Evolutionary conservation across 2,113 vertebrate species (phyloP), one percentile per base, ranked within the genome.

Genomic region (Heterotis niloticus): DNA sequence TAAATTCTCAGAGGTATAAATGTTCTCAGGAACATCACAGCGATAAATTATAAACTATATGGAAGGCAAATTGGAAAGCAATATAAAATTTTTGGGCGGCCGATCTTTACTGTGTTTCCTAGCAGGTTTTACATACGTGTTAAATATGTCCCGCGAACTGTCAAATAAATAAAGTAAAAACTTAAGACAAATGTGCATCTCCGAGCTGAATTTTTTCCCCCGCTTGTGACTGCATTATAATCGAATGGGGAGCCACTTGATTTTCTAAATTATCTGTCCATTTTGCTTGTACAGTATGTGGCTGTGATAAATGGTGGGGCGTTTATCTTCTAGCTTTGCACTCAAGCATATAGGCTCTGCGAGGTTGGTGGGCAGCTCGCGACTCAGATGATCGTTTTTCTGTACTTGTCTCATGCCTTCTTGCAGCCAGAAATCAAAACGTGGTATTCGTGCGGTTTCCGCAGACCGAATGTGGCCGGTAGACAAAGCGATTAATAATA

Each of bases 321-420:
- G 57, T 74, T 74, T 51, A 74, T 74, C 71, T 74, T 54, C 4
- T 57, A 23, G 52, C 71, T 57, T 51, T 16, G 57, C 14, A 57
- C n/a, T 74, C n/a, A 24, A 74, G 57, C 71, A 57, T 23, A 74
- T 57, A 52, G 23, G 0, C 13, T 62, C 59, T 20, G 3, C 20
- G 1, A 14, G 13, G 14, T 11, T 62, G 20, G 14, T 20, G 59
- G 20, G 59, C 13, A 62, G 5, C 71, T 74, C 16, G 54, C 57
- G 56, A 74, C 54, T n/a, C 56, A 59, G 34, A 4, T 44, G 54
- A 74, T 26, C 52, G 24, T n/a, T 57, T 59, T 74, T 62, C 26
- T 14, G 24, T 74, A 26, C 71, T 74, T 59, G 52, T 74, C 17
- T 74, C 54, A 59, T 23, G 10, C 57, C 54, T 74, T 74, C 54